A percentile compares a stretch with the other conserved stretches of the same genome.
Conservation (phyloP, 2,888 invertebrate species). For the Lasioglossum pauxillum region DNA sequence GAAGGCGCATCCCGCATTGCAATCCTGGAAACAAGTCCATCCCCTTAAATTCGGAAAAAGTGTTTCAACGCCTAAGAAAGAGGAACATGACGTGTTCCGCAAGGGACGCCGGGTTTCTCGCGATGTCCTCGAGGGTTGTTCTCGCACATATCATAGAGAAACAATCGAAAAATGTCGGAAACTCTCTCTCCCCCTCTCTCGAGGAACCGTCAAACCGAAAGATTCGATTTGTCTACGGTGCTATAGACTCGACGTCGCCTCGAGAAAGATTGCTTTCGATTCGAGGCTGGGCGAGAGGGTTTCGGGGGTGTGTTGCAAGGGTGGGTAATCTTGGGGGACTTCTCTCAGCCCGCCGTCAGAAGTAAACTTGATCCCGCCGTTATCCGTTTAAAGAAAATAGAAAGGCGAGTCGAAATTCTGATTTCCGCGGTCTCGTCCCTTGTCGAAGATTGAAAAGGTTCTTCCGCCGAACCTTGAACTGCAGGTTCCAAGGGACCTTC, state of each 20-base stretch:
- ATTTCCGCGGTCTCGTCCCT: slow-evolving; percentile 1
- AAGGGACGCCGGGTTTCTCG: neutral
- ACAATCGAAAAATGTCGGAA: neutral
- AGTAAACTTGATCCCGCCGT: slow-evolving; percentile 42
- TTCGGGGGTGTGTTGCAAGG: neutral
- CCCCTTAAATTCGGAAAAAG: no score
- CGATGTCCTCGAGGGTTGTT: neutral
- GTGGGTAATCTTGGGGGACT: slow-evolving; percentile 46
- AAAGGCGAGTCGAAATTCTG: slow-evolving; percentile 14
- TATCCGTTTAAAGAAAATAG: slow-evolving; percentile 43
- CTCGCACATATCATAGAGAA: slow-evolving; percentile 1
- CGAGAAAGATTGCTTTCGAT: slow-evolving; percentile 59
- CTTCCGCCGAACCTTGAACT: neutral
- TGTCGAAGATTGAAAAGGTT: neutral
- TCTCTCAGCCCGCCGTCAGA: slow-evolving; percentile 35
- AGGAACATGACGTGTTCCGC: neutral
- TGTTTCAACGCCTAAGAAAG: neutral
- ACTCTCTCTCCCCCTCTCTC: slow-evolving; percentile 4
- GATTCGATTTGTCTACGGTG: slow-evolving; percentile 62
- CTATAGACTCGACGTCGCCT: slow-evolving; percentile 46
- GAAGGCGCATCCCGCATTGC: no score
- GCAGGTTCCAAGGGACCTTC: neutral
- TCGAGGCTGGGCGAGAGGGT: slow-evolving; percentile 21
- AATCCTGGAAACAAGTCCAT: no score
- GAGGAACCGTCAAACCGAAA: slow-evolving; percentile 54